These are phyloP conservation scores for Eupeodes latifasciatus DNA, from an alignment of 2,888 invertebrate genomes.

Conservation along the genomic window DNA sequence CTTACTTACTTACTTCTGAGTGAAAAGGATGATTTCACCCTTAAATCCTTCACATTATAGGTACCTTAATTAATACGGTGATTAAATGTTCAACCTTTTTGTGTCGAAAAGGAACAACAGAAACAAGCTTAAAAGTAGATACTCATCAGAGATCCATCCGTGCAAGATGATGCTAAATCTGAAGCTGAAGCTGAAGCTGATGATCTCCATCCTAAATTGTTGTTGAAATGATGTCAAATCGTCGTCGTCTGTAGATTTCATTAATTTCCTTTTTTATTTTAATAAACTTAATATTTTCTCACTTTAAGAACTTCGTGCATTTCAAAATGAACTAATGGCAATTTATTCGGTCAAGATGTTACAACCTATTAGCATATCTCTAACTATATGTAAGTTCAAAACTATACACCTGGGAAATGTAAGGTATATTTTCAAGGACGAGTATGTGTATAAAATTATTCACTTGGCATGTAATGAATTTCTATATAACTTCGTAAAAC, in stretches of 20 bases:
- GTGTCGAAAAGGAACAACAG: not conserved
- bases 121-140: conserved; percentile 27
- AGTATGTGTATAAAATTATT: not conserved
- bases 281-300: conserved; percentile 47
- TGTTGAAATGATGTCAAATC: not conserved
- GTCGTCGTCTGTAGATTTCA: not conserved
- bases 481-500: conserved; percentile 1
- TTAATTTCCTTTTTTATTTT: conserved; percentile 5
- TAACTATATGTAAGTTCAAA: too few species aligned
- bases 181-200: too few species aligned
- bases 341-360: conserved; percentile 52
- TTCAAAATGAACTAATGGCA: conserved; percentile 69
- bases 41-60: conserved; percentile 54
- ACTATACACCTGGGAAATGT: too few species aligned
- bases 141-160: conserved; percentile 22
- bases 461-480: not conserved
- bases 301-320: conserved; percentile 58
- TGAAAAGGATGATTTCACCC: not conserved
- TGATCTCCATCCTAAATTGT: not conserved
- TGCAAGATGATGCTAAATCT: conserved; percentile 1
- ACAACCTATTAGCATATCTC: too few species aligned
- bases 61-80: conserved; percentile 52
- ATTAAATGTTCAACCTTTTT: conserved; percentile 58
- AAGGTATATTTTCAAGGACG: too few species aligned
- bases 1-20: not conserved